Base-by-base conservation (phyloP, 2,888 invertebrate genomes). In the Myopa tessellatipennis region DNA sequence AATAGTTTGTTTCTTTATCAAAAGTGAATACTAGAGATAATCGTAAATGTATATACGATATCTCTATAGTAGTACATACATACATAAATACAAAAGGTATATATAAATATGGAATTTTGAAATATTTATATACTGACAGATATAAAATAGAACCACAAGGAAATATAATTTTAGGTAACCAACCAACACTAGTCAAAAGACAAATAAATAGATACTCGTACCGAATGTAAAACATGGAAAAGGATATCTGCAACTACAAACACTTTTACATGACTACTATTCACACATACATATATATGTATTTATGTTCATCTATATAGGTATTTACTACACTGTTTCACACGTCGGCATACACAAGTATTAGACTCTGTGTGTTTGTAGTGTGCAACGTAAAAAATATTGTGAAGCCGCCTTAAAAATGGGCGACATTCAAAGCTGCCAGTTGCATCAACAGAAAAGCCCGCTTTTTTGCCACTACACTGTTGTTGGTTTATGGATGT, bases 351-450 rank as follows among this genome's bases (percentile, higher is more conserved):
- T 10, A 45, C 10, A 6, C 45, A 45, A 45, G 26, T 26, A 26
- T 26, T 26, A 26, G 26, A 26, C 26, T 26, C 26, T 26, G 26
- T 26, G 26, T 26, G 26, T 26, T 26, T 26, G 26, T 26, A 26
- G 26, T 45, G 45, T 10, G 40, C 12, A 36, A 38, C n/a, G 45
- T 45, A 69, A 12, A 40, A 10, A 18, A 52, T 26, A 26, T 55
- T 70, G 61, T 61, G 40, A 61, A 45, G 60, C 68, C 68, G 38
- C 68, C 68, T 69, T 61, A 40, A 69, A 75, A 75, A 75, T 69
- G 69, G 69, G 45, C 75, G 68, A 68, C 38, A 69, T 69, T 60
- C 16, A 58, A 40, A n/a, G 69, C 75, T 60, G 75, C 45, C 68
- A 60, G 69, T 58, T 75, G 55, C 58, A 69, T 38, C 55, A 45